These are phyloP conservation scores for Branchinecta lynchi DNA, from an alignment of 1,140 invertebrate genomes.

Conservation along the genomic window DNA sequence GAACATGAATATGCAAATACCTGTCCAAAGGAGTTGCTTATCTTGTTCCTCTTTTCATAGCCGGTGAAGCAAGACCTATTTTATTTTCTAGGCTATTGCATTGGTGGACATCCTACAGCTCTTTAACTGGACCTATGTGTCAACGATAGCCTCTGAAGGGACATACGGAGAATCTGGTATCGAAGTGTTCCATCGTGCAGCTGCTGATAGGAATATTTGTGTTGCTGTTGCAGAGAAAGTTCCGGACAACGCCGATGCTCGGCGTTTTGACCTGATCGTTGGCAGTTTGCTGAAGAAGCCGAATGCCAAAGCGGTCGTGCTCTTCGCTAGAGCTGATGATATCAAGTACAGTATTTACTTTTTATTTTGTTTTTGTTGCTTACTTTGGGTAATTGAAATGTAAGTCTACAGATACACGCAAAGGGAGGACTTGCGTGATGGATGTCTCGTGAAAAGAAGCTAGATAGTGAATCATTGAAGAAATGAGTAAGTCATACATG, in stretches of 20 bases:
- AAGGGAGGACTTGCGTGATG: no score
- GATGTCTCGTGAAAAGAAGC: no score
- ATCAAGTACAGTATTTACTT: slow-evolving; percentile 31
- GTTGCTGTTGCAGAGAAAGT: slow-evolving; percentile 55
- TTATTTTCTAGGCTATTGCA: slow-evolving; percentile 38
- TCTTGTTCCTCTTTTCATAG: no score
- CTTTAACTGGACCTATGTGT: slow-evolving; percentile 48
- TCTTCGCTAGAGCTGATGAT: slow-evolving; percentile 53
- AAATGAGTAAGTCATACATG: no score
- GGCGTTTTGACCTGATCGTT: slow-evolving; percentile 44
- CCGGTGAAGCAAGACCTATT: slow-evolving; percentile 15
- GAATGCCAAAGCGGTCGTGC: slow-evolving; percentile 46
- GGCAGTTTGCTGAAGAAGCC: slow-evolving; percentile 41
- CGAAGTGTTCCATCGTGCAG: slow-evolving; percentile 49
- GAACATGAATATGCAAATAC: no score
- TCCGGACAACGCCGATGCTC: slow-evolving; percentile 42
- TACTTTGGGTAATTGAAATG: no score
- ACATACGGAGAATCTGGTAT: slow-evolving; percentile 43
- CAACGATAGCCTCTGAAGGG: slow-evolving; percentile 43
- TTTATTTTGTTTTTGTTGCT: slow-evolving; percentile 9
- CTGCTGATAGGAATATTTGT: slow-evolving; percentile 49
- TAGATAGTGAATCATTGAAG: no score
- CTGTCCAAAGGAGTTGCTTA: no score
- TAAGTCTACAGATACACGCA: no score
- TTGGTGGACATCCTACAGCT: slow-evolving; percentile 39